These are phyloP conservation scores for Temnothorax nylanderi DNA, from an alignment of 1,140 invertebrate species.

Conservation along the genomic window DNA sequence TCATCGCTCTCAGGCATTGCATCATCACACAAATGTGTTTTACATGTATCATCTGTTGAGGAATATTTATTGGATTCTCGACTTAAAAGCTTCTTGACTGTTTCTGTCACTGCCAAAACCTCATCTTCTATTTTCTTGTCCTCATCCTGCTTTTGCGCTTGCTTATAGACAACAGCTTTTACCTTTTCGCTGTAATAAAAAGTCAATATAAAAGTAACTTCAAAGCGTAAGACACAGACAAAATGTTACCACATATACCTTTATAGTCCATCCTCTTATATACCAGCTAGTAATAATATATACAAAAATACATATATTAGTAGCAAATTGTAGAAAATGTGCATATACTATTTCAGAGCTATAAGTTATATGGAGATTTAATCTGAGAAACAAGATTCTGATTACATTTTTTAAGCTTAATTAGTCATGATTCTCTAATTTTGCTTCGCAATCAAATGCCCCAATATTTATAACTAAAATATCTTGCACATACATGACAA, in stretches of 20 bases:
- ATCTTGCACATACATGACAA: background rate
- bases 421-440: background rate
- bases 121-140: background rate
- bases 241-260: background rate
- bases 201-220: conserved; percentile 29
- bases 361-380: background rate
- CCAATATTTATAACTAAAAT: conserved; percentile 6
- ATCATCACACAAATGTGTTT: background rate
- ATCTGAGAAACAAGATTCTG: background rate
- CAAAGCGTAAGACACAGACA: background rate
- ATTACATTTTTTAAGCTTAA: background rate
- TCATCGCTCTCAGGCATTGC: conserved; percentile 12
- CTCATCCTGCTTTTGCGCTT: background rate
- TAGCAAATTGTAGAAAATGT: background rate
- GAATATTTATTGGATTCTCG: background rate
- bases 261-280: background rate
- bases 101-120: background rate
- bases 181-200: conserved; percentile 20
- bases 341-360: background rate
- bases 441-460: background rate
- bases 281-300: conserved; percentile 18
- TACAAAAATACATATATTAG: conserved; percentile 21
- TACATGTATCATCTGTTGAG: background rate
- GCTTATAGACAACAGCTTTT: conserved; percentile 11
- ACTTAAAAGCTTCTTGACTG: background rate